phyloP scores from a whole-genome alignment of 2,888 invertebrate species.

The Alsophila aescularia region DNA sequence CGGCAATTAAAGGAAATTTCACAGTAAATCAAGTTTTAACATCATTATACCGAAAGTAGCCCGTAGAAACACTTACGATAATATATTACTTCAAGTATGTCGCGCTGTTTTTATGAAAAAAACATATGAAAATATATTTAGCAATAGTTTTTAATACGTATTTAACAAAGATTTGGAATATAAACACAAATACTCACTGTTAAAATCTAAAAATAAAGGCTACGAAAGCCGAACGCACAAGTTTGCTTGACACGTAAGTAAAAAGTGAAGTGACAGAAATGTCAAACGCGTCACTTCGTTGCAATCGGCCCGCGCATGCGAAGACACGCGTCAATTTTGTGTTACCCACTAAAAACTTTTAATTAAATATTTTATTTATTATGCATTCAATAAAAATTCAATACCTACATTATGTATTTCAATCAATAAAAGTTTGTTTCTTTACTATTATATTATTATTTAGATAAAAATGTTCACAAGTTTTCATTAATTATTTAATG shows the following conservation, averaged over 20 bases:
- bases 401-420: no score
- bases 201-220: conserved; percentile 78
- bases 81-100: conserved; percentile 29
- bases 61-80: conserved; percentile 31
- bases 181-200: conserved; percentile 70
- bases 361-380: no score
- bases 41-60: conserved; percentile 32
- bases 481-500: no score
- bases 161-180: conserved; percentile 20
- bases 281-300: conserved; percentile 63
- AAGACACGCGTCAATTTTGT: conserved; percentile 56
- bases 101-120: conserved; percentile 1
- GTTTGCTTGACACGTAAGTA: conserved; percentile 80
- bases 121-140: conserved; percentile 5
- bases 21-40: conserved; percentile 49
- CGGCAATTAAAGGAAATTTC: conserved; percentile 41
- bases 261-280: conserved; percentile 65
- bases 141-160: conserved; percentile 17
- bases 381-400: no score
- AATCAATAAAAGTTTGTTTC: no score
- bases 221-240: conserved; percentile 72
- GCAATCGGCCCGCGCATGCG: conserved; percentile 42
- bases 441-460: no score
- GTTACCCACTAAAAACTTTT: conserved; percentile 35
- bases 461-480: no score